Percentiles rank a stretch among this genome's conserved stretches.
phyloP scores from a whole-genome alignment of 2,113 vertebrate genomes.

The Oryzias melastigma region DNA sequence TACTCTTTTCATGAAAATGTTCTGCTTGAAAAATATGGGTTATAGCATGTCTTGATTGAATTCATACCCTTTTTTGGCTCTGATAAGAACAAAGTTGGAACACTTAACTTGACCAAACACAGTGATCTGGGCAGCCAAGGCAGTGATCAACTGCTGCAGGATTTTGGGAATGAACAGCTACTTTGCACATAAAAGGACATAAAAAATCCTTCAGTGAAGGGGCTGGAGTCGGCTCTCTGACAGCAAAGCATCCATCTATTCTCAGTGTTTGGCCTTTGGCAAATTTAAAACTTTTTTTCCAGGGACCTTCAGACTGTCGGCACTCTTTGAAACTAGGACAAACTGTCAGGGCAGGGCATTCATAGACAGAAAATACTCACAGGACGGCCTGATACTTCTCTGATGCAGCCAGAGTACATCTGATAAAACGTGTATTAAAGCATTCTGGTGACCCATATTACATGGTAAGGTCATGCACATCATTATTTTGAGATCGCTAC shows the following conservation, averaged over 20 bases:
- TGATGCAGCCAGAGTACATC: not conserved
- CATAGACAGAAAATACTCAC: not conserved
- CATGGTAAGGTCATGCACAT: too few species aligned
- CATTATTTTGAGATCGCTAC: too few species aligned
- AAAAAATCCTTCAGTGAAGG: constrained; percentile 13
- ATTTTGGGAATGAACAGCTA: constrained; percentile 38
- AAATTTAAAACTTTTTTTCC: constrained; percentile 34
- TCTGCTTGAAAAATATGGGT: too few species aligned
- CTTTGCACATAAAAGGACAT: constrained; percentile 24
- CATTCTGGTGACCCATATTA: not conserved
- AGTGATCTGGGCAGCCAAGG: constrained; percentile 11
- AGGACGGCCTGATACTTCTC: not conserved
- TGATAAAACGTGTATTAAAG: not conserved
- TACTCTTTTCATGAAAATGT: too few species aligned
- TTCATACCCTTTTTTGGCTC: constrained; percentile 3
- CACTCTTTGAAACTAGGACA: constrained; percentile 20
- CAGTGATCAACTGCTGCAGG: constrained; percentile 23
- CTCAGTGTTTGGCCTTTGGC: constrained; percentile 17
- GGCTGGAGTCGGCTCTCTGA: constrained; percentile 12
- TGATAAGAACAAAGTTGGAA: constrained; percentile 6
- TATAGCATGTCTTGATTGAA: too few species aligned
- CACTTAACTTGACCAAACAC: constrained; percentile 25
- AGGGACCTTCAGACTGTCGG: constrained; percentile 17
- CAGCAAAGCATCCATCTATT: constrained; percentile 25
- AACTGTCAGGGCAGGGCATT: not conserved